These are phyloP conservation scores for Noctuana brunneofusca DNA, from an alignment of 2,888 invertebrate genomes.

Conservation along the genomic window DNA sequence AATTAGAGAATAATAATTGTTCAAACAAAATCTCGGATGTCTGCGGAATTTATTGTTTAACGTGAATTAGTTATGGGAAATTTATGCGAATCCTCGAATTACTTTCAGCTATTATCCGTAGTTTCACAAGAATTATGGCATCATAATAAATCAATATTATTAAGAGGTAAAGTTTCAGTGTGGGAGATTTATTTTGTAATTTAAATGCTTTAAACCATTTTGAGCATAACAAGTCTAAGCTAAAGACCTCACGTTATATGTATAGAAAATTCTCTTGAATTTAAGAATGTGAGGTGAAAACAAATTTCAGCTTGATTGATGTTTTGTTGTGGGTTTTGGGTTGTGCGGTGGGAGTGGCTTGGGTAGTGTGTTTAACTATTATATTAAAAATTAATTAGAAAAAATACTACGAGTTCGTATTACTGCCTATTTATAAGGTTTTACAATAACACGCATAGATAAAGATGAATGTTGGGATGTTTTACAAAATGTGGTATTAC, in stretches of 20 bases:
- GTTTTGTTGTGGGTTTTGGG: too few species aligned
- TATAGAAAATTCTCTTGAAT: neutral
- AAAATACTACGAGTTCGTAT: too few species aligned
- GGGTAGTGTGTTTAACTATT: too few species aligned
- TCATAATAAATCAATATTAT: constrained; percentile 25
- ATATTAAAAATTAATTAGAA: too few species aligned
- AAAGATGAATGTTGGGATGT: too few species aligned
- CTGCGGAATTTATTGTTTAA: constrained; percentile 44
- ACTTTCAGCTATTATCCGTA: constrained; percentile 40
- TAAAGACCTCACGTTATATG: too few species aligned
- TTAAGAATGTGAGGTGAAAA: too few species aligned
- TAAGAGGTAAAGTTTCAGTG: constrained; percentile 17
- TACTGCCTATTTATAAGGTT: too few species aligned
- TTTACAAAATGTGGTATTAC: too few species aligned
- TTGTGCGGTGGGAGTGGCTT: too few species aligned
- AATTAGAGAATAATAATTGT: constrained; percentile 55
- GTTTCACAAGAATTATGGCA: constrained; percentile 21
- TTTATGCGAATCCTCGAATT: constrained; percentile 39
- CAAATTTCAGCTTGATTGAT: too few species aligned
- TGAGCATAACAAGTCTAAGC: neutral
- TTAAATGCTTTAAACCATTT: neutral
- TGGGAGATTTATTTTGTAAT: constrained; percentile 6
- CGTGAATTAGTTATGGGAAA: constrained; percentile 41
- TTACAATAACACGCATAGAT: too few species aligned
- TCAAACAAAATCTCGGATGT: constrained; percentile 46